Percentiles rank a stretch among this genome's conserved stretches.
phyloP scores from a whole-genome alignment of 2,888 invertebrate species.

The Drosophila histrio region DNA sequence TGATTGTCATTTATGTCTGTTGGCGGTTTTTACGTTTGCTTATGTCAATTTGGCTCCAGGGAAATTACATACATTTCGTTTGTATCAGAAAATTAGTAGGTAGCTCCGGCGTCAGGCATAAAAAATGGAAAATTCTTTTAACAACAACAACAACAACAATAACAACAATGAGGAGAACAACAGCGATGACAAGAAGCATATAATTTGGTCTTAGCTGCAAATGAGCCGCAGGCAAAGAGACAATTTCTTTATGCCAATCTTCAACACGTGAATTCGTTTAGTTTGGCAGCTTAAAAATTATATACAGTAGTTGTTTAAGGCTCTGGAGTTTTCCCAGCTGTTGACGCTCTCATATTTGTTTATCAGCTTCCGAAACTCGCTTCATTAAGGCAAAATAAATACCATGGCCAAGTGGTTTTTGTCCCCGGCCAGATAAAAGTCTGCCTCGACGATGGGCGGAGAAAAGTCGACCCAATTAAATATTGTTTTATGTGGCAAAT shows the following conservation, averaged over 20 bases:
- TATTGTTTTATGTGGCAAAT: conserved; percentile 47
- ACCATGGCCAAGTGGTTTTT: conserved; percentile 67
- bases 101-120: conserved; percentile 52
- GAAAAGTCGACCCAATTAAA: conserved; percentile 42
- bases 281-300: conserved; percentile 1
- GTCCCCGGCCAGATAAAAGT: conserved; percentile 39
- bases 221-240: conserved; percentile 58
- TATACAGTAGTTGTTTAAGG: too few species aligned
- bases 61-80: conserved; percentile 78
- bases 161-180: not conserved
- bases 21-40: conserved; percentile 76
- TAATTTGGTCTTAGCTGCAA: conserved; percentile 70
- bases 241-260: conserved; percentile 20
- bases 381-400: conserved; percentile 76
- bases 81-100: conserved; percentile 77
- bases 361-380: conserved; percentile 64
- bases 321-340: conserved; percentile 58
- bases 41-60: conserved; percentile 78
- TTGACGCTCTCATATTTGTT: conserved; percentile 71
- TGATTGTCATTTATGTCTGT: conserved; percentile 76
- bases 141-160: conserved; percentile 26
- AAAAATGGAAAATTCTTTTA: conserved; percentile 50
- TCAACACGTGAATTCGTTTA: conserved; percentile 41
- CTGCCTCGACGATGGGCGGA: not conserved
- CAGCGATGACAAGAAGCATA: conserved; percentile 38